These are phyloP conservation scores for Thecocarcelia acutangulata DNA, from an alignment of 2,888 invertebrate species.

Conservation along the genomic window DNA sequence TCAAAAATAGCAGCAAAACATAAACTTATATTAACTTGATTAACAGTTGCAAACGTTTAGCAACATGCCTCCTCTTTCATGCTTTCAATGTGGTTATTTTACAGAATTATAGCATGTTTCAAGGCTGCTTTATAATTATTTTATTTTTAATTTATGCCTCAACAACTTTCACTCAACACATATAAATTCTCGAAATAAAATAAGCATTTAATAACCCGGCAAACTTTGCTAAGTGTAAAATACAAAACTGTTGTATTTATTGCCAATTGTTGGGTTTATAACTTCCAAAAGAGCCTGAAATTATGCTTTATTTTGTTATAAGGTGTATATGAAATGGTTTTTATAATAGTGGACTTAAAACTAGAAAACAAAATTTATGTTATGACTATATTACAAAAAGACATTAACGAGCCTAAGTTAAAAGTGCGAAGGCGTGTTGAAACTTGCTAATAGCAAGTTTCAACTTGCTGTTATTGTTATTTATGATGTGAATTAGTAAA, in stretches of 20 bases:
- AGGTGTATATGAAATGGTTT: not conserved
- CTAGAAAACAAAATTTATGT: not conserved
- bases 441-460: no score
- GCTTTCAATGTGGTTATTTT: constrained; percentile 32
- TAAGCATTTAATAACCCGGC: not conserved
- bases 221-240: not conserved
- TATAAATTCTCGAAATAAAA: constrained; percentile 3
- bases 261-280: constrained; percentile 36
- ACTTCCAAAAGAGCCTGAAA: not conserved
- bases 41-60: constrained; percentile 15
- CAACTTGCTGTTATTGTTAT: no score
- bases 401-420: no score
- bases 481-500: no score
- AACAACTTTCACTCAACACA: constrained; percentile 5
- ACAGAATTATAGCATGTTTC: constrained; percentile 51
- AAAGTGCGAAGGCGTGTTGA: no score
- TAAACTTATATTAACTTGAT: constrained; percentile 28
- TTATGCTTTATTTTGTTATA: not conserved
- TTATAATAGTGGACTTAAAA: not conserved
- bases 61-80: constrained; percentile 20
- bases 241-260: constrained; percentile 11
- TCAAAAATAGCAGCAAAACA: not conserved
- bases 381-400: not conserved
- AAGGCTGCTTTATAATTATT: constrained; percentile 34
- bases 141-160: constrained; percentile 8